Base-by-base conservation (phyloP, 2,888 invertebrate species). In the Penaeus monodon region DNA sequence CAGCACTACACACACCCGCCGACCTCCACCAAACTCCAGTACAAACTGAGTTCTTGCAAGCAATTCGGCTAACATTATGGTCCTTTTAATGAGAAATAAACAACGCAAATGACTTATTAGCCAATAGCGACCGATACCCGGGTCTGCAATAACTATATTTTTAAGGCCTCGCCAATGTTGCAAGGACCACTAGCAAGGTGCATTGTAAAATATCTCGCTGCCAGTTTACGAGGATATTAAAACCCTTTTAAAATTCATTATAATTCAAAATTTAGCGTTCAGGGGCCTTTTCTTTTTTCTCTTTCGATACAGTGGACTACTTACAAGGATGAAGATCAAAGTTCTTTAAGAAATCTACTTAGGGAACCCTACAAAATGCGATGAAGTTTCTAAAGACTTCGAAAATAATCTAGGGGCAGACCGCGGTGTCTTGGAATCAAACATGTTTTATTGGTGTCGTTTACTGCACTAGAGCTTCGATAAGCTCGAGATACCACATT, bases 21-120 rank as follows among this genome's bases (percentile, higher is more conserved):
- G 88, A 76, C 76, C 84, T 73, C 88, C 88, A 88, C 89, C 74
- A 68, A 81, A 83, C 84, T 86, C 88, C 73, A 81, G 76, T 78
- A 78, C 80, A 88, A 88, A 89, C 89, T 89, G 88, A 86, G 84
- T 84, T 84, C 87, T 86, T 88, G 86, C 89, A 85, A 89, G 88
- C 89, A 88, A 89, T 89, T 89, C 89, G 68, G 77, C 86, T 86
- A 82, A 85, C 86, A 88, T 89, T 89, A 89, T 89, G 88, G 84
- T 85, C 82, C 82, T 83, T 86, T 89, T 88, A 88, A 89, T 88
- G 88, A 86, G 89, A 86, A 88, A 89, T 89, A 88, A 89, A 89
- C 86, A 84, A 78, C 78, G 84, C 86, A 86, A 89, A 89, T 89
- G 88, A 89, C 89, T 89, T 89, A 89, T 89, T 86, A 86, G 88